Evolutionary conservation across 2,113 vertebrate species (phyloP).

Genomic region (Chroicocephalus ridibundus): DNA sequence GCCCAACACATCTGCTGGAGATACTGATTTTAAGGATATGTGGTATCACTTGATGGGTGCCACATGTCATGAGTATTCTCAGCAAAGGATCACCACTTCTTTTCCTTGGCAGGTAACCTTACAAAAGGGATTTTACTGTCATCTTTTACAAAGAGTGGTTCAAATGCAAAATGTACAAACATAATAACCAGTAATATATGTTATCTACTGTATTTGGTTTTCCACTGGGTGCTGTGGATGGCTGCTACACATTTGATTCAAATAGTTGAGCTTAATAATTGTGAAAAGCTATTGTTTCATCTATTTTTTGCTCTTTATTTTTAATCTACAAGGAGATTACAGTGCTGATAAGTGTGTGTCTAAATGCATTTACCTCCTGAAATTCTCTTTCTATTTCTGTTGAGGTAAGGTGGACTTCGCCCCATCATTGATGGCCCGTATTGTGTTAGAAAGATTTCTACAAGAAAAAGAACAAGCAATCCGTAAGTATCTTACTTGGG

Average conservation of each 20-base stretch:
- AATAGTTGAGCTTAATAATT: background rate
- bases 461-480: constrained; percentile 80
- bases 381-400: constrained; percentile 49
- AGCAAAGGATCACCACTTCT: background rate
- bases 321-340: constrained; percentile 39
- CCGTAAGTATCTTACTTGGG: constrained; percentile 79
- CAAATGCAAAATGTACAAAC: background rate
- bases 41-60: background rate
- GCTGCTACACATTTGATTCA: background rate
- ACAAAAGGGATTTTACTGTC: background rate
- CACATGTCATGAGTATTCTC: background rate
- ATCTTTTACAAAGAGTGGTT: background rate
- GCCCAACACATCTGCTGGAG: background rate
- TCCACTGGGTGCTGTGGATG: background rate
- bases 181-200: background rate
- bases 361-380: constrained; percentile 27
- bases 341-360: constrained; percentile 15
- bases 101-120: background rate
- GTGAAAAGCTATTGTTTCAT: constrained; percentile 17
- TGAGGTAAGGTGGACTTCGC: constrained; percentile 88
- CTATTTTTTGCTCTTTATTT: constrained; percentile 23
- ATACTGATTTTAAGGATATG: background rate
- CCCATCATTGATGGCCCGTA: constrained; percentile 91
- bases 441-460: constrained; percentile 89
- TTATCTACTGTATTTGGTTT: background rate